phyloP scores from a whole-genome alignment of 2,888 invertebrate genomes.

The Rhyacophila evoluta region DNA sequence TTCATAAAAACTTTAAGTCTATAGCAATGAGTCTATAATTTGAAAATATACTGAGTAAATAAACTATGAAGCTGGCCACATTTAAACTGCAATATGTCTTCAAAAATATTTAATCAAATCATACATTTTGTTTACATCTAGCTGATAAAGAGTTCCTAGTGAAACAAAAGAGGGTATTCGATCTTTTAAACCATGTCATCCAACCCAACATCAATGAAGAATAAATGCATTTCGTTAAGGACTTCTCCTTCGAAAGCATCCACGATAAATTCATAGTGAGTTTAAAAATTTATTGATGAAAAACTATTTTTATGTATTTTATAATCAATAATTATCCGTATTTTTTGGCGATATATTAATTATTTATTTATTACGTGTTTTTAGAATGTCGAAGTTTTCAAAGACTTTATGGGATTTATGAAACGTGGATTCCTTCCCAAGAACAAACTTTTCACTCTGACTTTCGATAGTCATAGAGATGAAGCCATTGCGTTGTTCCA shows the following conservation, averaged over 20 bases:
- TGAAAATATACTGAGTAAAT: too few species aligned
- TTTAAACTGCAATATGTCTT: too few species aligned
- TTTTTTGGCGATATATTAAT: not conserved
- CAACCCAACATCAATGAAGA: conserved; percentile 72
- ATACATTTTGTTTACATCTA: conserved; percentile 58
- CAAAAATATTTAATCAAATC: too few species aligned
- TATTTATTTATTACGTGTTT: not conserved
- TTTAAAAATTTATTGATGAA: not conserved
- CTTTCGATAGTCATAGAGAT: conserved; percentile 58
- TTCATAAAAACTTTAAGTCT: too few species aligned
- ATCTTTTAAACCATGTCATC: conserved; percentile 70
- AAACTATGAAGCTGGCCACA: too few species aligned
- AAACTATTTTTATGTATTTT: too few species aligned
- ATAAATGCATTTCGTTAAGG: conserved; percentile 65
- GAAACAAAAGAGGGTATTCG: conserved; percentile 68
- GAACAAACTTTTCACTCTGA: conserved; percentile 65
- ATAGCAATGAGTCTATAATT: too few species aligned
- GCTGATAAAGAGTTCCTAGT: conserved; percentile 69
- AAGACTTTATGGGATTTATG: conserved; percentile 66
- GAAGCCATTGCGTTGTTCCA: conserved; percentile 70
- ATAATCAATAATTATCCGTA: too few species aligned
- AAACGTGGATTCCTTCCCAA: conserved; percentile 67
- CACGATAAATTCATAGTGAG: not conserved
- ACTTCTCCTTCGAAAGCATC: conserved; percentile 65
- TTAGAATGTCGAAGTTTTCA: conserved; percentile 66